Percentiles rank a stretch among this genome's conserved stretches.
These are phyloP conservation scores for Scolopax rusticola DNA, from an alignment of 2,797 vertebrate species.

Conservation along the genomic window DNA sequence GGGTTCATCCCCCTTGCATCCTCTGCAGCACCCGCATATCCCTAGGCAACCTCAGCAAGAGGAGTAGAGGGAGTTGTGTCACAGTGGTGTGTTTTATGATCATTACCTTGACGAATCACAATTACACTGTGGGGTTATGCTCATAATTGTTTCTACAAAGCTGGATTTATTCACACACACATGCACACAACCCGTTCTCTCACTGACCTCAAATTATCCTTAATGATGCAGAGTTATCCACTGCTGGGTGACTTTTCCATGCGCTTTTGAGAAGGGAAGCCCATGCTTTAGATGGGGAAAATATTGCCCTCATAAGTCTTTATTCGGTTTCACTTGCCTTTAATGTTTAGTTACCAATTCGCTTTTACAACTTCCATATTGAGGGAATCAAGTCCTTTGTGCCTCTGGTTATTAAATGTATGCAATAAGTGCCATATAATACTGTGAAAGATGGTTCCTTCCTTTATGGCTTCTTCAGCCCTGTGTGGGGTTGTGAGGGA, in stretches of 20 bases:
- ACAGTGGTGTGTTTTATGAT: not conserved
- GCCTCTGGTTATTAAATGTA: slow-evolving; percentile 69
- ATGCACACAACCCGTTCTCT: not conserved
- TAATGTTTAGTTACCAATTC: slow-evolving; percentile 60
- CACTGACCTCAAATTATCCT: slow-evolving; percentile 69
- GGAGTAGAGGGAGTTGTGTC: not conserved
- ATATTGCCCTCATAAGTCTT: slow-evolving; percentile 50
- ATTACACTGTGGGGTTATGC: slow-evolving; percentile 55
- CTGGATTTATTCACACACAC: not conserved
- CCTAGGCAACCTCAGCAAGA: rapidly evolving
- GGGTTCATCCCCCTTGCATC: rapidly evolving
- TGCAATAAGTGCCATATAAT: slow-evolving; percentile 71
- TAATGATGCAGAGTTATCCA: not conserved
- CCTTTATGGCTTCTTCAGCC: slow-evolving; percentile 51
- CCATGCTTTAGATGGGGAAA: slow-evolving; percentile 30
- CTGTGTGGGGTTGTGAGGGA: not conserved
- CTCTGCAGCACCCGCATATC: rapidly evolving
- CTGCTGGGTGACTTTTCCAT: not conserved
- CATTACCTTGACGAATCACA: slow-evolving; percentile 55
- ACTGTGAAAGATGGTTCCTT: slow-evolving; percentile 51
- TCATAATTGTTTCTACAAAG: slow-evolving; percentile 56
- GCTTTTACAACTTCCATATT: slow-evolving; percentile 73
- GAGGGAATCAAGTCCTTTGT: slow-evolving; percentile 68
- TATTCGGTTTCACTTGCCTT: slow-evolving; percentile 28
- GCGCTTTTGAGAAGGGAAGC: not conserved